Evolutionary conservation across 2,888 invertebrate genomes (phyloP), one percentile per base, ranked within the genome.

Genomic region (Drosophila ochracea): DNA sequence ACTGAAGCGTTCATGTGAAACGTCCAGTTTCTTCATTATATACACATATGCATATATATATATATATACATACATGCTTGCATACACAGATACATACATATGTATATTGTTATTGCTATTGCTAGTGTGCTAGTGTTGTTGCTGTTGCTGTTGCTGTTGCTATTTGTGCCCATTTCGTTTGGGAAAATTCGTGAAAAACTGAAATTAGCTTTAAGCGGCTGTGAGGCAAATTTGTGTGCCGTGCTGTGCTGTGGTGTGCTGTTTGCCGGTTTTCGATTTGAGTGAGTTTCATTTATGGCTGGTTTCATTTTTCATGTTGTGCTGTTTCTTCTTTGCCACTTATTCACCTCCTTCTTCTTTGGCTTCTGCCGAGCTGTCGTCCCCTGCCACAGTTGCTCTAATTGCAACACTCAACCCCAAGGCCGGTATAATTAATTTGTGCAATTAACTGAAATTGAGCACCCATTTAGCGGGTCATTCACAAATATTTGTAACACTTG

Each of bases 1-100:
- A 91, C 80, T 76, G 91, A 84, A 90, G 91, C 91, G 91, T 91
- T 91, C 91, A 91, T 90, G 91, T 88, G 78, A 87, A 91, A 90
- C 91, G 91, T 91, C 91, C 91, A 91, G 91, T 91, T 91, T 80
- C 84, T 89, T 77, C 82, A 78, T 68, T 69, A 60, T 68, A 66
- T 21, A 59, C n/a, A 66, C 58, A 59, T 62, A 68, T 60, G 25
- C 33, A 69, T 41, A 39, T 52, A 55, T 64, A 39, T 52, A 66
- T 16, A 30, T 33, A 69, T 41, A 39, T 52, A 55, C 66, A 39
- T 52, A 66, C n/a, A 30, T 33, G 28, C 16, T 47, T 49, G 21
- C 16, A 54, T 52, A 31, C 49, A 28, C 64, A 69, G 35, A 47
- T 50, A 60, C 21, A 25, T 43, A n/a, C n/a, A n/a, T n/a, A 25